Conservation (phyloP, 2,888 invertebrate genomes). For the Drosophila histrio region DNA sequence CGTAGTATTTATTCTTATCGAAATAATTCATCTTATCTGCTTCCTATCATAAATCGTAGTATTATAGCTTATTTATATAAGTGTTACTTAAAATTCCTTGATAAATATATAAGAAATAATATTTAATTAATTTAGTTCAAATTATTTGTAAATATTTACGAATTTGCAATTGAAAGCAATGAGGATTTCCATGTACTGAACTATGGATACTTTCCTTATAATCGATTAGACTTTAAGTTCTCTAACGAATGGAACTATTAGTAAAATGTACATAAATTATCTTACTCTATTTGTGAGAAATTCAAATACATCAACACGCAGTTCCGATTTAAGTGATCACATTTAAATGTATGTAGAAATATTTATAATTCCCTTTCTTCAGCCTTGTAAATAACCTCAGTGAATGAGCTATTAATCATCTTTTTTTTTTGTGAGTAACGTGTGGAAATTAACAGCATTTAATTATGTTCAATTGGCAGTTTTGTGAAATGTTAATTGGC, state of each 20-base stretch:
- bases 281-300: too few relatives aligned
- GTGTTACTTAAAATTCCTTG: not conserved
- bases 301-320: not conserved
- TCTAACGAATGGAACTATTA: too few relatives aligned
- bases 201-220: too few relatives aligned
- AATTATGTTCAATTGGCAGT: conserved; percentile 38
- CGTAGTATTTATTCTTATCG: not conserved
- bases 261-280: too few relatives aligned
- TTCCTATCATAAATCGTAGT: conserved; percentile 1
- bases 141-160: not conserved
- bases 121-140: not conserved
- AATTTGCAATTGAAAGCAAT: not conserved
- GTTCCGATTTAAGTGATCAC: not conserved
- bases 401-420: conserved; percentile 9
- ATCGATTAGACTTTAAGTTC: too few relatives aligned
- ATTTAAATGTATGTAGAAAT: not conserved
- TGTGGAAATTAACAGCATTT: conserved; percentile 21
- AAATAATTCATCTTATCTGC: not conserved
- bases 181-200: too few relatives aligned
- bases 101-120: not conserved
- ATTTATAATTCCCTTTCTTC: not conserved
- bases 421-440: not conserved
- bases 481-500: conserved; percentile 48
- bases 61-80: not conserved
- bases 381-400: conserved; percentile 2